Evolutionary conservation across 2,797 vertebrate species (phyloP).

Genomic region (Echiichthys vipera): DNA sequence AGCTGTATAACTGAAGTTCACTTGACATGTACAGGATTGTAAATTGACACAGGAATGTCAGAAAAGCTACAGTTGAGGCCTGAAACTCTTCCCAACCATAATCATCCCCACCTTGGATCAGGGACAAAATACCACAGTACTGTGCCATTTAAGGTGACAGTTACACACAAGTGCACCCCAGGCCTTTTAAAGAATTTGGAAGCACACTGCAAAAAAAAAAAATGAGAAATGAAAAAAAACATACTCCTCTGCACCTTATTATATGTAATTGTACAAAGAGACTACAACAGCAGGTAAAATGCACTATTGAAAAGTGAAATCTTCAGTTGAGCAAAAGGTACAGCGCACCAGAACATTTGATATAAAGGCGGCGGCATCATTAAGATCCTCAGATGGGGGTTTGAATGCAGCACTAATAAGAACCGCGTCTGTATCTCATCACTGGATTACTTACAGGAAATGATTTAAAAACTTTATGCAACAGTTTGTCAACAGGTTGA

Average conservation of each 20-base stretch:
- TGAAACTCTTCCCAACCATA: conserved; percentile 29
- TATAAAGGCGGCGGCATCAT: not conserved
- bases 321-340: not conserved
- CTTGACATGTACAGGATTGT: not conserved
- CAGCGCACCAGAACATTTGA: not conserved
- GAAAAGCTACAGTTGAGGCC: not conserved
- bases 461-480: not conserved
- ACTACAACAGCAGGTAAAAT: too few relatives aligned
- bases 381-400: not conserved
- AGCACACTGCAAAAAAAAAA: conserved; percentile 2
- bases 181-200: not conserved
- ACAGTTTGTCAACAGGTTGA: conserved; percentile 9
- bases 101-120: conserved; percentile 32
- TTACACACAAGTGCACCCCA: not conserved
- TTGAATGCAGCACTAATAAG: not conserved
- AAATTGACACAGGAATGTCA: conserved; percentile 20
- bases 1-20: not conserved
- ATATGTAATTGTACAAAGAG: too few relatives aligned
- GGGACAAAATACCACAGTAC: conserved; percentile 23
- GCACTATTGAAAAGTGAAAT: too few relatives aligned
- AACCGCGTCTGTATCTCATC: not conserved
- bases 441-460: not conserved
- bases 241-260: too few relatives aligned
- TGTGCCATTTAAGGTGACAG: conserved; percentile 17
- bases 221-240: too few relatives aligned